Evolutionary conservation across 2,113 vertebrate genomes (phyloP), one percentile per base, ranked within the genome.

Genomic region (Lates calcarifer): DNA sequence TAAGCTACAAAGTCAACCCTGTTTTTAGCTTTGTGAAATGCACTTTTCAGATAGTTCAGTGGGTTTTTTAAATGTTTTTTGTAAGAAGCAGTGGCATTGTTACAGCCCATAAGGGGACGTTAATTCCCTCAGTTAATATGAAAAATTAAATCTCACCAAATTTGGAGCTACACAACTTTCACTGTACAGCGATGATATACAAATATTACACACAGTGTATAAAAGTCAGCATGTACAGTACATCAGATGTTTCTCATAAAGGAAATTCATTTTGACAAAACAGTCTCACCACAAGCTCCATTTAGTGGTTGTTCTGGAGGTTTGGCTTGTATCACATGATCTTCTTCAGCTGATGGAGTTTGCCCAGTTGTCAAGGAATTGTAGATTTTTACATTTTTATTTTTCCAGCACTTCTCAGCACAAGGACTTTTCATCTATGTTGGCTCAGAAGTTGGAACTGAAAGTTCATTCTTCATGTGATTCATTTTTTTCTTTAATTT

Each of bases 401-500:
- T 31, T 57, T 58, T 35, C 28, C 8, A 51, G 51, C n/a, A 55
- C 11, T 55, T 51, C 6, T n/a, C 49, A 10, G 20, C 49, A 51
- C 11, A 26, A 55, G 11, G 3, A 24, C 12, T 12, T 24, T n/a
- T 26, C 7, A 3, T 49, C 20, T 22, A 37, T 61, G 35, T 39
- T 22, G 15, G 22, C 31, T 17, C 12, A 64, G 28, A 64, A 28
- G 62, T 64, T 11, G 8, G 22, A 17, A 29, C 41, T 18, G 15
- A 20, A 43, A 28, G 24, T 29, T 29, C 24, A 18, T 45, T 45
- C 17, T 65, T 20, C 5, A 47, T 39, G 22, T n/a, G 47, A 51
- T n/a, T n/a, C n/a, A n/a, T n/a, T n/a, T n/a, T n/a, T 37, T 17
- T 15, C 2, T 72, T 64, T 68, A 64, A 67, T 35, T 51, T 15